Base-by-base conservation (phyloP, 2,888 invertebrate species). In the Noctua janthina region DNA sequence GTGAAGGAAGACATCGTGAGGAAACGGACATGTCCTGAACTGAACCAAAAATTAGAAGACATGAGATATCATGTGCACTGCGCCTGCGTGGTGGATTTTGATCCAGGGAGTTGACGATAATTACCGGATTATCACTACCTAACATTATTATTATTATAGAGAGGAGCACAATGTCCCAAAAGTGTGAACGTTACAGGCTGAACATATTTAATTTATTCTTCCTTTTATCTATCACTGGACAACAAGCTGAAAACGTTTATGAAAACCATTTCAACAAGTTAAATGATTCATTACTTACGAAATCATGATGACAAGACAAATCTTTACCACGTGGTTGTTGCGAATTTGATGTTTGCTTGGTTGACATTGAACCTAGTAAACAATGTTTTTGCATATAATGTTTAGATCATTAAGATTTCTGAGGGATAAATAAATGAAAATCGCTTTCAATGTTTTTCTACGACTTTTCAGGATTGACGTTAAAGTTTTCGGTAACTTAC, bases 191-290 rank as follows among this genome's bases (percentile, higher is more conserved):
- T n/a, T n/a, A 10, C 13, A 29, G 13, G 1, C 11, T 15, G 62
- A 29, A 13, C n/a, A 23, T 56, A 56, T 11, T 62, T 62, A 29
- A 62, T n/a, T 1, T 29, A 29, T 29, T 62, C 2, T 62, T 62
- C 15, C 3, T 35, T 35, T 20, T 43, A 43, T 59, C 20, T 73
- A 20, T 17, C 72, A 43, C 29, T 59, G 43, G 59, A 39, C 35
- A n/a, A 76, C 59, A n/a, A 49, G 35, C 76, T 75, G 29, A 59
- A 73, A 59, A 56, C n/a, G 20, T 43, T 76, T 49, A 76, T 49
- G 39, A 76, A 39, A 76, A 49, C 49, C 4, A 49, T n/a, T 56
- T 35, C 35, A 59, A n/a, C 15, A 20, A 49, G 59, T 62, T 76
- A n/a, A 59, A 51, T 15, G 54, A 72, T 73, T 76, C 49, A 43